These are phyloP conservation scores for Pheosia gnoma DNA, from an alignment of 2,888 invertebrate species.

Conservation along the genomic window DNA sequence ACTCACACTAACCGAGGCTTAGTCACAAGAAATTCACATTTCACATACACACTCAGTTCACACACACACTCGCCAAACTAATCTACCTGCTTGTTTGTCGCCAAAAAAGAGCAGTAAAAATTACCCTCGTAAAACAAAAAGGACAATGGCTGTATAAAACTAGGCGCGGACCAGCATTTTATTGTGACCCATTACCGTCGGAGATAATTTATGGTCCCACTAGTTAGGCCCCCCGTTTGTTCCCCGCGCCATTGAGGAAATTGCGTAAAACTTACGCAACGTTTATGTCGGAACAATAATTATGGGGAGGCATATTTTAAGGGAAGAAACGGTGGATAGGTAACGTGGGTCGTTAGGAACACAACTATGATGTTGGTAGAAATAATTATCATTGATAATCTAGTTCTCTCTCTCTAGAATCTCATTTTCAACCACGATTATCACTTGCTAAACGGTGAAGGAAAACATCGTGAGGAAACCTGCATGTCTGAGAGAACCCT, in stretches of 20 bases:
- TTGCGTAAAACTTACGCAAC: constrained; percentile 15
- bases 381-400: neutral
- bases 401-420: no score
- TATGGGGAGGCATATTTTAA: constrained; percentile 9
- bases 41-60: constrained; percentile 1
- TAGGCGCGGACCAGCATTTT: constrained; percentile 34
- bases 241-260: constrained; percentile 31
- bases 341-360: neutral
- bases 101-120: constrained; percentile 11
- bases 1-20: no score
- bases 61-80: constrained; percentile 3
- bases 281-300: constrained; percentile 4
- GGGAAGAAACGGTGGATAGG: neutral
- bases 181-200: constrained; percentile 44
- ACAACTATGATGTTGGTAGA: neutral
- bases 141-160: constrained; percentile 22
- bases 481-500: no score
- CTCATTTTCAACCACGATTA: no score
- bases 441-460: no score
- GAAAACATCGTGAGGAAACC: no score
- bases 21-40: no score
- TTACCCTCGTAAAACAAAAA: constrained; percentile 13
- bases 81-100: constrained; percentile 9
- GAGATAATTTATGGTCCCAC: constrained; percentile 41
- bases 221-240: constrained; percentile 37